phyloP scores from a whole-genome alignment of 2,888 invertebrate genomes.

The Micoletzkya japonica region DNA sequence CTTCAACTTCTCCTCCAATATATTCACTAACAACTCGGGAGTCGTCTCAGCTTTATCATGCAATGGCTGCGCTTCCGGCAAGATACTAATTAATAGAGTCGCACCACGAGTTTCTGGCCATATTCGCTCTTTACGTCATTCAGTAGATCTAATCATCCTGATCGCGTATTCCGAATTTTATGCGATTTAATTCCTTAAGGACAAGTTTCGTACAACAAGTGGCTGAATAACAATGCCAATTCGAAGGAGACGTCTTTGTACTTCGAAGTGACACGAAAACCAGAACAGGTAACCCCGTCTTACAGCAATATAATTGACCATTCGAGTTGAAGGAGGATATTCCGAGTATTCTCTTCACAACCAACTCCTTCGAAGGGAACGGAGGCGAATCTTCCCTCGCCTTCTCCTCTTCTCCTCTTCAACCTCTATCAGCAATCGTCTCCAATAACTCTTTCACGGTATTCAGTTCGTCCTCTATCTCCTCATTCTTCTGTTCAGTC shows the following conservation, averaged over 20 bases:
- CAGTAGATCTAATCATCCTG: neutral
- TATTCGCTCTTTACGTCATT: too few relatives aligned
- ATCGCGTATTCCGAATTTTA: neutral
- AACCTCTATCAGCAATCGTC: neutral
- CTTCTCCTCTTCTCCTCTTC: neutral
- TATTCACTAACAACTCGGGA: slow-evolving; percentile 7
- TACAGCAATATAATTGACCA: slow-evolving; percentile 2
- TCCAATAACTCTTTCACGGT: slow-evolving; percentile 12
- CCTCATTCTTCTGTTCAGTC: neutral
- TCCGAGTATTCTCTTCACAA: neutral
- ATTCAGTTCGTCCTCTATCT: neutral
- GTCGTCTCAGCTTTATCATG: slow-evolving; percentile 14
- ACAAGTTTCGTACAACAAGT: slow-evolving; percentile 2
- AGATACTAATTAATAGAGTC: neutral
- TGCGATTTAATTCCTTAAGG: neutral
- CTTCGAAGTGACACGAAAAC: neutral
- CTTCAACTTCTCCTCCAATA: slow-evolving; percentile 24
- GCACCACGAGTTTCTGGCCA: neutral
- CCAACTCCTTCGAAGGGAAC: neutral
- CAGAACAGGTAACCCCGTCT: neutral
- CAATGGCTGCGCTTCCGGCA: slow-evolving; percentile 7
- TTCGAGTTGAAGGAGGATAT: neutral
- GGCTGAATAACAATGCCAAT: slow-evolving; percentile 7
- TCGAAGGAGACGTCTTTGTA: neutral
- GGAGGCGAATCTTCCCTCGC: slow-evolving; percentile 13